These are phyloP conservation scores for Pyrocephalus nanus DNA, from an alignment of 2,797 vertebrate species.

Conservation along the genomic window DNA sequence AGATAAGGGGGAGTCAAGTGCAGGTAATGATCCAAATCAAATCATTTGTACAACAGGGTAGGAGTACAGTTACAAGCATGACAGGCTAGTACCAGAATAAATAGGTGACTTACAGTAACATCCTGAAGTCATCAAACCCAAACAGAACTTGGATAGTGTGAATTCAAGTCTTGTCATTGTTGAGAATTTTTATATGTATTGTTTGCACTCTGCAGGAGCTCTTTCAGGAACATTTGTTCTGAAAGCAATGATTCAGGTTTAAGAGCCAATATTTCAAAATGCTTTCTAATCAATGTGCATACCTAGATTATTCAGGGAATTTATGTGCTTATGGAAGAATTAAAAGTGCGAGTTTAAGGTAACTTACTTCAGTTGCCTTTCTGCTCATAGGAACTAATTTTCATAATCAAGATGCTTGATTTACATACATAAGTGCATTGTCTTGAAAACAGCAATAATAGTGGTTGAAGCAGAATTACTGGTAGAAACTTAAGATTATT, in stretches of 20 bases:
- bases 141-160: background rate
- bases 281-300: background rate
- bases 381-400: background rate
- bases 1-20: background rate
- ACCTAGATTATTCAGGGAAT: background rate
- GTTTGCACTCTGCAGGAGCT: background rate
- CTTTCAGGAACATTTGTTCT: background rate
- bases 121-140: background rate
- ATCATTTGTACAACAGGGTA: background rate
- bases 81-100: background rate
- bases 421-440: background rate
- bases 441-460: background rate
- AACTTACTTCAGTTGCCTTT: background rate
- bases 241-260: background rate
- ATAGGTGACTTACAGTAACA: background rate
- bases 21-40: background rate
- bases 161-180: background rate
- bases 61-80: background rate
- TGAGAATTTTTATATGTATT: background rate
- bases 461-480: background rate
- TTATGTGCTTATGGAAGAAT: background rate
- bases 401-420: background rate
- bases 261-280: slow-evolving; percentile 2
- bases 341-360: background rate
- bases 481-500: background rate